phyloP scores from a whole-genome alignment of 2,888 invertebrate species.

The Drosophila kanekoi region DNA sequence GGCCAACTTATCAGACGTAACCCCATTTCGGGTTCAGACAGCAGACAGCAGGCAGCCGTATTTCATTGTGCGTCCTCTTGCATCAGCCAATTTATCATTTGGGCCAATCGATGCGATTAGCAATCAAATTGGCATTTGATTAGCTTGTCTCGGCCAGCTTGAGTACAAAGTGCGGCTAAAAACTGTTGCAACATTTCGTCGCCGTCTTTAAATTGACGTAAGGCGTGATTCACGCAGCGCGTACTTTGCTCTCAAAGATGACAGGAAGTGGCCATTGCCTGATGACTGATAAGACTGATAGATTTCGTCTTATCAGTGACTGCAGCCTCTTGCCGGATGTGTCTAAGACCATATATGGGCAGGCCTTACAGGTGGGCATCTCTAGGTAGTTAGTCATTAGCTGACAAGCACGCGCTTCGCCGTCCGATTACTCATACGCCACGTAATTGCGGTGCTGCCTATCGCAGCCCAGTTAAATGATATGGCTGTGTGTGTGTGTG shows the following conservation, averaged over 20 bases:
- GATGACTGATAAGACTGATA: slow-evolving; percentile 16
- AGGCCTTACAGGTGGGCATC: not conserved
- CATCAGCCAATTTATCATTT: slow-evolving; percentile 66
- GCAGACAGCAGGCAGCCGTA: slow-evolving; percentile 32
- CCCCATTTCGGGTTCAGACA: slow-evolving; percentile 35
- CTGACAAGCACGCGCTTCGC: slow-evolving; percentile 20
- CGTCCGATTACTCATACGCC: slow-evolving; percentile 67
- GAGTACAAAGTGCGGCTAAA: slow-evolving; percentile 14
- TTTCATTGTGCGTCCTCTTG: slow-evolving; percentile 41
- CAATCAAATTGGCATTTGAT: slow-evolving; percentile 50
- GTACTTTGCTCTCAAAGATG: slow-evolving; percentile 23
- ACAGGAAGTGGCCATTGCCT: slow-evolving; percentile 34
- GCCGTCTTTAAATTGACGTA: slow-evolving; percentile 7
- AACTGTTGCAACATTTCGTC: slow-evolving; percentile 15
- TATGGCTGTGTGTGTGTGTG: not conserved
- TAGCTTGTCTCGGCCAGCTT: slow-evolving; percentile 25
- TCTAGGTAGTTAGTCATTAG: slow-evolving; percentile 40
- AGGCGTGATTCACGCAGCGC: slow-evolving; percentile 26
- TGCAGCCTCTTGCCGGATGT: slow-evolving; percentile 23
- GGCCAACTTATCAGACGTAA: slow-evolving; percentile 58
- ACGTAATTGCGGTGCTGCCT: slow-evolving; percentile 54
- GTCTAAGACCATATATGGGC: slow-evolving; percentile 25
- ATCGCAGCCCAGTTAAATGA: slow-evolving; percentile 17
- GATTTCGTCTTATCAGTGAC: slow-evolving; percentile 23
- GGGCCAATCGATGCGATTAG: slow-evolving; percentile 17